Evolutionary conservation across 2,797 vertebrate genomes (phyloP).

Genomic region (Peromyscus aztecus): DNA sequence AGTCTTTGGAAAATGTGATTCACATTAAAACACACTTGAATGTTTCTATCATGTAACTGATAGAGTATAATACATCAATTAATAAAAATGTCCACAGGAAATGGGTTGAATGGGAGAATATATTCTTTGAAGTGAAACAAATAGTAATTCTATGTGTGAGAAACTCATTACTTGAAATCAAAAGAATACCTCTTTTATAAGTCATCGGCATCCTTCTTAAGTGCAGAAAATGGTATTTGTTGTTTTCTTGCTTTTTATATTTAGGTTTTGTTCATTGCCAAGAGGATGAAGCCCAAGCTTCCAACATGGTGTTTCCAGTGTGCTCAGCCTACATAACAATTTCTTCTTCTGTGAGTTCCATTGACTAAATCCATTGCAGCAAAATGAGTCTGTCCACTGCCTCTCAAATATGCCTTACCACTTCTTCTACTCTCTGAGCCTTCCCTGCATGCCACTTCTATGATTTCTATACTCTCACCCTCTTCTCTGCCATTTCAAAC

Average conservation of each 20-base stretch:
- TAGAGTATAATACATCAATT: background rate
- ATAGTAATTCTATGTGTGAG: background rate
- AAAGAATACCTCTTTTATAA: constrained; percentile 12
- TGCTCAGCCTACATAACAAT: background rate
- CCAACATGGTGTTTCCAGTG: background rate
- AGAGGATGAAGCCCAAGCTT: background rate
- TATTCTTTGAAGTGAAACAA: background rate
- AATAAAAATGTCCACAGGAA: background rate
- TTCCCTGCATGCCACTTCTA: background rate
- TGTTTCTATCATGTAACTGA: background rate
- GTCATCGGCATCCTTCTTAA: background rate
- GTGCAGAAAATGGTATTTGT: background rate
- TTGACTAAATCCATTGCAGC: background rate
- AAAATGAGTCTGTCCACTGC: background rate
- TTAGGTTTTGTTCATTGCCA: background rate
- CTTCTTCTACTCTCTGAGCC: background rate
- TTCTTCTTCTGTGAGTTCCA: background rate
- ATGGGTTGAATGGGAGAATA: background rate
- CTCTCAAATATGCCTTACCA: background rate
- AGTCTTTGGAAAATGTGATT: background rate
- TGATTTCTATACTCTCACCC: background rate
- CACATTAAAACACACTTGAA: background rate
- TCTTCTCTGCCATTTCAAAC: background rate
- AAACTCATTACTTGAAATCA: background rate
- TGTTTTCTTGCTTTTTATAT: background rate